Evolutionary conservation across 2,797 vertebrate genomes (phyloP).

Genomic region (Todus mexicanus): DNA sequence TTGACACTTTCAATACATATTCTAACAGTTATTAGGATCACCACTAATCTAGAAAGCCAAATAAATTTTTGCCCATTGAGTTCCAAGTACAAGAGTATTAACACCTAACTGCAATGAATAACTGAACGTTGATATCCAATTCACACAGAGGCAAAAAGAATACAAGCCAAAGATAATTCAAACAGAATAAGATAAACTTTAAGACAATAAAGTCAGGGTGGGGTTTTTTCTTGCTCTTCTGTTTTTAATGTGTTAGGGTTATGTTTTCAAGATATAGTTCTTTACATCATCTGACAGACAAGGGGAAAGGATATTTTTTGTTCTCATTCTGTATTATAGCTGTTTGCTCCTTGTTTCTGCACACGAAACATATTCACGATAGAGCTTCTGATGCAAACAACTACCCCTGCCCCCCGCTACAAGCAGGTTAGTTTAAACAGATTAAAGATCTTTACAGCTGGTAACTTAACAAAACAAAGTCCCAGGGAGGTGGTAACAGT

Average conservation of each 20-base stretch:
- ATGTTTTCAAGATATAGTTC: background rate
- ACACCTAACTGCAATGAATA: background rate
- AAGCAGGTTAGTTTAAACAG: background rate
- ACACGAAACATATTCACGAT: background rate
- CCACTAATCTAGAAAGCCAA: background rate
- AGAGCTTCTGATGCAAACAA: background rate
- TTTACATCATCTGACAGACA: background rate
- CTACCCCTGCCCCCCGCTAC: background rate
- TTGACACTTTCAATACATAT: background rate
- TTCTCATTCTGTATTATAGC: background rate
- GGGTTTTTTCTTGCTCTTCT: accelerated
- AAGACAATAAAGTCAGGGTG: background rate
- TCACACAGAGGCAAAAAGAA: background rate
- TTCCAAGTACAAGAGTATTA: background rate
- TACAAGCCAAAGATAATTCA: background rate
- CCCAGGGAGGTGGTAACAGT: background rate
- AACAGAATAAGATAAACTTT: background rate
- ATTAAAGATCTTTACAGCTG: background rate
- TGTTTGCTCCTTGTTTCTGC: background rate
- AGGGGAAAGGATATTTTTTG: background rate
- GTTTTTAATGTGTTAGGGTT: background rate
- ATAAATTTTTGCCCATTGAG: background rate
- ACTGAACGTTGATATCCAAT: background rate
- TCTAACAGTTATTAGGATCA: background rate
- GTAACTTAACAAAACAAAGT: background rate